phyloP scores from a whole-genome alignment of 2,113 vertebrate genomes.

The Brachyhypopomus gauderio region DNA sequence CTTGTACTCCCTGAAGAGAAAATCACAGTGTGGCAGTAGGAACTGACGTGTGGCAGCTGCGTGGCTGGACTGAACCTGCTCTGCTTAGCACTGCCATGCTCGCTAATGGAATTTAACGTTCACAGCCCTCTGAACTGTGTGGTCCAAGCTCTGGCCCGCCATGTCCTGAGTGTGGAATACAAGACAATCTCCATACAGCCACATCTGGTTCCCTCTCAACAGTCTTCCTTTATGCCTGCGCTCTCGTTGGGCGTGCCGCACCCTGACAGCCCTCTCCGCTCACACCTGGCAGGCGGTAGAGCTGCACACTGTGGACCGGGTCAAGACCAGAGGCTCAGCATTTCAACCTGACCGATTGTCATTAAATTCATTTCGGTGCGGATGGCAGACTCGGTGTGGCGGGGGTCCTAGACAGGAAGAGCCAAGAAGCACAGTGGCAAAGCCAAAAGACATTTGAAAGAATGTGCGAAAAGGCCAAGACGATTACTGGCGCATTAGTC shows the following conservation, averaged over 20 bases:
- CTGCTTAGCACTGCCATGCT: constrained; percentile 70
- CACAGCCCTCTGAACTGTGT: constrained; percentile 60
- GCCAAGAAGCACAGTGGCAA: constrained; percentile 47
- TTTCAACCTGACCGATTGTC: constrained; percentile 50
- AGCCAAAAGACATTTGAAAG: constrained; percentile 46
- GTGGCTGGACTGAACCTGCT: constrained; percentile 58
- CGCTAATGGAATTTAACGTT: constrained; percentile 70
- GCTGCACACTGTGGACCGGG: constrained; percentile 20
- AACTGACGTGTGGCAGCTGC: constrained; percentile 52
- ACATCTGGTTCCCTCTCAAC: constrained; percentile 57
- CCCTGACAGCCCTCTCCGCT: constrained; percentile 68
- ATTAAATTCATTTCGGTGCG: constrained; percentile 48
- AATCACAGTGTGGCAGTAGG: constrained; percentile 48
- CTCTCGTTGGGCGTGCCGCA: constrained; percentile 67
- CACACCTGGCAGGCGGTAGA: constrained; percentile 43
- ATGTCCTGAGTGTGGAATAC: constrained; percentile 68
- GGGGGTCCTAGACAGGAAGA: constrained; percentile 20
- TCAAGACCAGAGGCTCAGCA: constrained; percentile 42
- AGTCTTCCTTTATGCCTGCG: constrained; percentile 51
- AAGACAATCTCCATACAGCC: constrained; percentile 61
- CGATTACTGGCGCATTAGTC: constrained; percentile 48
- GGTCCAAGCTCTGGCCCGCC: constrained; percentile 63
- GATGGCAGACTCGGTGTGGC: constrained; percentile 44
- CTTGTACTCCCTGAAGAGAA: constrained; percentile 33
- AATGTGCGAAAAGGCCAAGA: constrained; percentile 42